A percentile compares a stretch with the other conserved stretches of the same genome.
phyloP scores from a whole-genome alignment of 2,888 invertebrate genomes.

The Dichetophora obliterata region DNA sequence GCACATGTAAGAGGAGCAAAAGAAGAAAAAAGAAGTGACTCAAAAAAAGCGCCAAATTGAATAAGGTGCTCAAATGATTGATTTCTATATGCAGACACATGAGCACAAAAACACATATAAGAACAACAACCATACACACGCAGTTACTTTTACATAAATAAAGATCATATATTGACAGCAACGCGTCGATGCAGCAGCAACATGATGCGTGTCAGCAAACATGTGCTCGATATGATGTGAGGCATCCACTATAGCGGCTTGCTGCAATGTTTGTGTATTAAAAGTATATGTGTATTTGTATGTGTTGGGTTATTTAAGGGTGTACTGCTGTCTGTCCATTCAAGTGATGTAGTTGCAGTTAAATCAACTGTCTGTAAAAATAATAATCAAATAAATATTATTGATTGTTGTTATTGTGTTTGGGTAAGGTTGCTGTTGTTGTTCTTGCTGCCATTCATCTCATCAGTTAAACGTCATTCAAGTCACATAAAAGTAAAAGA shows the following conservation, averaged over 20 bases:
- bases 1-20: too few relatives aligned
- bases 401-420: neutral
- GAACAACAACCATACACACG: too few relatives aligned
- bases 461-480: neutral
- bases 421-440: neutral
- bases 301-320: neutral
- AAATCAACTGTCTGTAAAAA: constrained; percentile 8
- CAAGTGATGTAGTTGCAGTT: neutral
- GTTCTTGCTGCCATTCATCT: neutral
- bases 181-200: too few relatives aligned
- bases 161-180: too few relatives aligned
- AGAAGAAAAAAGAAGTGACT: too few relatives aligned
- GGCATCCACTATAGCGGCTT: neutral
- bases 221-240: too few relatives aligned
- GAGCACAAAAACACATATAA: too few relatives aligned
- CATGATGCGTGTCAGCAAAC: too few relatives aligned
- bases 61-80: too few relatives aligned
- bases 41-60: too few relatives aligned
- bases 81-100: too few relatives aligned
- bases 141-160: too few relatives aligned
- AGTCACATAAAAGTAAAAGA: neutral
- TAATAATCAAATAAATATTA: neutral
- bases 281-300: neutral
- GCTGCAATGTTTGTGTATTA: neutral
- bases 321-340: neutral